Base-by-base conservation (phyloP, 2,797 vertebrate genomes). In the Notoglanidium macrostoma region DNA sequence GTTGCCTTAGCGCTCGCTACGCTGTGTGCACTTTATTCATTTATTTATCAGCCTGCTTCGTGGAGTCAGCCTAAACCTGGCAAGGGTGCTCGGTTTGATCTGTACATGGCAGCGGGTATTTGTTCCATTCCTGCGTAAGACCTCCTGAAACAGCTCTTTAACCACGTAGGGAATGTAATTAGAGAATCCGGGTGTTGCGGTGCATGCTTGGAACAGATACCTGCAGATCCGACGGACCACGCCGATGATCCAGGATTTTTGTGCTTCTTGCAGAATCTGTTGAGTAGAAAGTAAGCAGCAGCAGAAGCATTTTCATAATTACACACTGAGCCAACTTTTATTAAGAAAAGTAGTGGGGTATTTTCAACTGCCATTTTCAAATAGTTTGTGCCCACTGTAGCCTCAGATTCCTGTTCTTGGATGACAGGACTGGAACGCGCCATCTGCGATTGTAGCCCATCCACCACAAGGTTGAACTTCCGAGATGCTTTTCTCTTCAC, bases 1-100 rank as follows among this genome's bases (percentile, higher is more conserved):
- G n/a, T 84, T 82, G 87, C 90, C 89, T 91, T 92, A 89, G 87
- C 89, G 92, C 91, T 93, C 89, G 54, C n/a, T 3, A 40, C 77
- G 86, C 87, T 84, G 54, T 51, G 0, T 79, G 80, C 61, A 85
- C 84, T 74, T 87, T 72, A 85, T 92, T 93, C 49, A 93, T 94
- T 91, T 91, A 94, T 94, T 93, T 89, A 94, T 91, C 88, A 90
- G 88, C 77, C 85, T 10, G 59, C 84, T 89, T 93, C 87, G 57
- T 32, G 86, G 86, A 87, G 83, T 19, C 84, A 85, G 90, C 92
- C 65, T 59, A 46, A 86, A 81, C 65, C 32, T 70, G 44, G 29
- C 67, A 49, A 63, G 40, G 54, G 67, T 17, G 51, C 85, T 86
- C 23, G 35, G 35, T 63, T 81, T 46, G 78, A 80, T 63, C 23